Evolutionary conservation across 2,888 invertebrate species (phyloP).

Genomic region (Bhutanitis thaidina): DNA sequence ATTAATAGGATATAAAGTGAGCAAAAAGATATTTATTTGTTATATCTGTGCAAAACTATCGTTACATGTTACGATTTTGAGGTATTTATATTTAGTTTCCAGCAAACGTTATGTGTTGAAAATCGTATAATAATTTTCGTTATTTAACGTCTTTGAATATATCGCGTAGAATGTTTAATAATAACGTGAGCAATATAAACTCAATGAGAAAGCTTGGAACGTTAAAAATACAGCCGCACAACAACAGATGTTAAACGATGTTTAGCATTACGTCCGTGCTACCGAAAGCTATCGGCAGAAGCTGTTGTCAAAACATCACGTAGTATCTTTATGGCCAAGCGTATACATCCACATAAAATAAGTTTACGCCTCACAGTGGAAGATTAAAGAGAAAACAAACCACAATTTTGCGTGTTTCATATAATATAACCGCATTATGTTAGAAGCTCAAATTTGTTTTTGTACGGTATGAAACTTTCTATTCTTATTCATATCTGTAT

Average conservation of each 20-base stretch:
- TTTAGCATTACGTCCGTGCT: conserved; percentile 16
- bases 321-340: conserved; percentile 60
- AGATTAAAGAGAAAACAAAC: conserved; percentile 50
- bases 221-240: conserved; percentile 7
- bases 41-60: no score
- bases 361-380: conserved; percentile 49
- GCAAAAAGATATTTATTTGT: no score
- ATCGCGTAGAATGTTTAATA: no score
- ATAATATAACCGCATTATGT: neutral
- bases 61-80: no score
- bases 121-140: no score
- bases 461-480: no score
- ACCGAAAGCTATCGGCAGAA: conserved; percentile 32
- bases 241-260: conserved; percentile 8
- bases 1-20: no score
- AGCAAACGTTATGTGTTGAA: no score
- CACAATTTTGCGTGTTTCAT: conserved; percentile 41
- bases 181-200: neutral
- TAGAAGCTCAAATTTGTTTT: neutral
- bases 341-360: conserved; percentile 61
- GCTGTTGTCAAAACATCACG: conserved; percentile 69
- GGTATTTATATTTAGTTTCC: no score
- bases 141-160: no score
- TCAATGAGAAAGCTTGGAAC: neutral
- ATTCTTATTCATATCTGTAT: no score